Evolutionary conservation across 2,888 invertebrate species (phyloP).

Genomic region (Ditula angustiorana): DNA sequence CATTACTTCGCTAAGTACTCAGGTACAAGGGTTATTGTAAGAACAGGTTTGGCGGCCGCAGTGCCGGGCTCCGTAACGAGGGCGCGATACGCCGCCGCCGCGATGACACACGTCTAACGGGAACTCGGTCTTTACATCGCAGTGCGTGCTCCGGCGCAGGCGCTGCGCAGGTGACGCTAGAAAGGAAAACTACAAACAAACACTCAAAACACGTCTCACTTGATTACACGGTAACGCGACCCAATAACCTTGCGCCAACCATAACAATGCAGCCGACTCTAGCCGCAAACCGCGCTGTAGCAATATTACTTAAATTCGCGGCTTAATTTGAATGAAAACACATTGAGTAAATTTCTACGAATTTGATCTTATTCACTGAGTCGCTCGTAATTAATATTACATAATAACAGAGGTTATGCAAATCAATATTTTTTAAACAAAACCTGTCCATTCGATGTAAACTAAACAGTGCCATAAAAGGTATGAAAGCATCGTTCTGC

Average conservation of each 20-base stretch:
- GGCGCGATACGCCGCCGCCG: slow-evolving; percentile 50
- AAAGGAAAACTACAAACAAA: slow-evolving; percentile 61
- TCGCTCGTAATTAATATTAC: slow-evolving; percentile 26
- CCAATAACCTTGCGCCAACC: slow-evolving; percentile 32
- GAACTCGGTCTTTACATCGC: slow-evolving; percentile 70
- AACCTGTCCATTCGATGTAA: slow-evolving; percentile 27
- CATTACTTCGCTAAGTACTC: background rate
- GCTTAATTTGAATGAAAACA: slow-evolving; percentile 21
- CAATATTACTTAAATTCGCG: slow-evolving; percentile 23
- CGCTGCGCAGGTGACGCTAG: slow-evolving; percentile 50
- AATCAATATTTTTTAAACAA: slow-evolving; percentile 31
- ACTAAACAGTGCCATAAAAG: slow-evolving; percentile 25
- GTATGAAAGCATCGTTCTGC: slow-evolving; percentile 19
- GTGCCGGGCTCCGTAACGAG: slow-evolving; percentile 63
- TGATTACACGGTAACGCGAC: slow-evolving; percentile 32
- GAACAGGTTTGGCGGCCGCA: slow-evolving; percentile 74
- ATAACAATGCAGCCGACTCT: slow-evolving; percentile 21
- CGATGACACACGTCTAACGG: slow-evolving; percentile 84
- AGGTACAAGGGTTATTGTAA: slow-evolving; percentile 46
- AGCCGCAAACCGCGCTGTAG: slow-evolving; percentile 30
- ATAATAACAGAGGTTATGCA: slow-evolving; percentile 33
- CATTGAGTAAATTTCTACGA: slow-evolving; percentile 27
- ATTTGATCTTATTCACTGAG: slow-evolving; percentile 19
- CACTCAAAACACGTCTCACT: slow-evolving; percentile 34
- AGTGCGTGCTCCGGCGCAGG: slow-evolving; percentile 57